Percentiles rank a stretch among this genome's conserved stretches.
These are phyloP conservation scores for Drosophila lowei DNA, from an alignment of 1,140 invertebrate genomes.

Conservation along the genomic window DNA sequence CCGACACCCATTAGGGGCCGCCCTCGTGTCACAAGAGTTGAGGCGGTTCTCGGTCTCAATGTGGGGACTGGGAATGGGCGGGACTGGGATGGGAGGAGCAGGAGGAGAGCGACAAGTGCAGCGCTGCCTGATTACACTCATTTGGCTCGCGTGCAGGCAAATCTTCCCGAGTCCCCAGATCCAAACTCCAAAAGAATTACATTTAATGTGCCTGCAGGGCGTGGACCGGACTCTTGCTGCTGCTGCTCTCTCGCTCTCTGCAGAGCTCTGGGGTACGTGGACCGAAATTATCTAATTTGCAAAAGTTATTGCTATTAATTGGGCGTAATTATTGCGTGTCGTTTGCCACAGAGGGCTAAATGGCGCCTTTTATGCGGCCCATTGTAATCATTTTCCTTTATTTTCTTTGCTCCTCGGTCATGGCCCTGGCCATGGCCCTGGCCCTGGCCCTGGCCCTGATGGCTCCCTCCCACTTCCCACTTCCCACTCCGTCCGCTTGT, in stretches of 20 bases:
- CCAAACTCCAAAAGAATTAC: conserved; percentile 48
- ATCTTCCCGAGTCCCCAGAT: conserved; percentile 11
- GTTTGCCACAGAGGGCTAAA: conserved; percentile 58
- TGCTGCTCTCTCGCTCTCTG: not conserved
- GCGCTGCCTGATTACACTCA: conserved; percentile 58
- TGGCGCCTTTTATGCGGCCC: conserved; percentile 77
- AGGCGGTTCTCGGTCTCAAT: conserved; percentile 38
- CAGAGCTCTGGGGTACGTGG: conserved; percentile 15
- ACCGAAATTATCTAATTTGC: conserved; percentile 80
- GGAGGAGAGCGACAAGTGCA: conserved; percentile 37
- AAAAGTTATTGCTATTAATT: conserved; percentile 81
- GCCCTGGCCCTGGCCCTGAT: too few relatives aligned
- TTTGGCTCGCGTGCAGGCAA: conserved; percentile 49
- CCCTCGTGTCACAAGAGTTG: conserved; percentile 37
- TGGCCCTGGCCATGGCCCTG: too few relatives aligned
- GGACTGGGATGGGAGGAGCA: not conserved
- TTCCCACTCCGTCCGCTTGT: conserved; percentile 49
- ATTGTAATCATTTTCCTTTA: conserved; percentile 75
- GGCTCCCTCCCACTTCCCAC: conserved; percentile 6
- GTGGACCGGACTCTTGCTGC: conserved; percentile 1
- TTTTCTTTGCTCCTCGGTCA: conserved; percentile 1
- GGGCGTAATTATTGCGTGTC: conserved; percentile 80
- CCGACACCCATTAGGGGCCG: conserved; percentile 18
- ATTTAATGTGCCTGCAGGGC: conserved; percentile 47
- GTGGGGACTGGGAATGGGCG: conserved; percentile 2